A percentile compares a stretch with the other conserved stretches of the same genome.
Evolutionary conservation across 2,797 vertebrate species (phyloP).

Genomic region (Lemur catta): DNA sequence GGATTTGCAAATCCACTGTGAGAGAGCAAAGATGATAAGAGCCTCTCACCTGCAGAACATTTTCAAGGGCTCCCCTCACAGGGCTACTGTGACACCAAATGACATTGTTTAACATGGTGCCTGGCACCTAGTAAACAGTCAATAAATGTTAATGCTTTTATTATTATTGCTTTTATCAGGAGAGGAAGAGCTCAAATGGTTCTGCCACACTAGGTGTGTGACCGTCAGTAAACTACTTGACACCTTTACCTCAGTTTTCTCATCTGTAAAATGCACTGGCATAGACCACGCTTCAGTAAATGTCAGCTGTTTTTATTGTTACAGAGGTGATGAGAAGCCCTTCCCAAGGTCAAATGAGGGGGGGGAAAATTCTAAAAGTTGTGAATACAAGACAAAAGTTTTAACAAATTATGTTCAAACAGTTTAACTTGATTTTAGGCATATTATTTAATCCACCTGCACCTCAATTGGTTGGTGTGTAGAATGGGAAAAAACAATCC

Average conservation of each 20-base stretch:
- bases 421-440: background rate
- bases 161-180: background rate
- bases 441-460: background rate
- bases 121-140: background rate
- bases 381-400: background rate
- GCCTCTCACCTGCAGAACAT: fast-evolving
- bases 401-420: background rate
- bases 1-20: background rate
- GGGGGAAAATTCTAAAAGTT: background rate
- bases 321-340: background rate
- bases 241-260: background rate
- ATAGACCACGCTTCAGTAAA: background rate
- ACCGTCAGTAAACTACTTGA: background rate
- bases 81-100: background rate
- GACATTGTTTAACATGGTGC: background rate
- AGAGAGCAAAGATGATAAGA: background rate
- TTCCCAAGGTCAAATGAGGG: background rate
- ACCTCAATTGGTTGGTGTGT: background rate
- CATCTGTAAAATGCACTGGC: background rate
- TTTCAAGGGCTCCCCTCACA: background rate
- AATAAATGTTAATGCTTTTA: background rate
- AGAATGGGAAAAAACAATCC: background rate
- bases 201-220: no score
- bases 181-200: background rate
- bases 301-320: background rate